Conservation (phyloP, 2,888 invertebrate genomes). For the Agrotis ipsilon region DNA sequence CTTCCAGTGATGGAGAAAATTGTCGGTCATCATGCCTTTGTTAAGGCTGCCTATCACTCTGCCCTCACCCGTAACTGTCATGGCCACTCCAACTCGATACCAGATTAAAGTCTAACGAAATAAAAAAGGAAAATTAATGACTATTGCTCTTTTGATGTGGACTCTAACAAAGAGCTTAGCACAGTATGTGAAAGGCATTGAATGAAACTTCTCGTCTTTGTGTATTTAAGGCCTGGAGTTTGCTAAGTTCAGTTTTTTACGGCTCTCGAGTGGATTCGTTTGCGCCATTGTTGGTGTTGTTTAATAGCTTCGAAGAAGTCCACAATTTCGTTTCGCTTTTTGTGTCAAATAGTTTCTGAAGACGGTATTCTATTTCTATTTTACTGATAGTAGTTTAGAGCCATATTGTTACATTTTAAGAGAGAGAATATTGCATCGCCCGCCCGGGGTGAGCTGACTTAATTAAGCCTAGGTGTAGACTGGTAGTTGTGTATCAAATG, state of each 20-base stretch:
- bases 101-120: constrained; percentile 44
- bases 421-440: constrained; percentile 25
- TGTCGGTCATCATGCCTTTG: constrained; percentile 43
- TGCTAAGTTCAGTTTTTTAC: constrained; percentile 38
- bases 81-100: constrained; percentile 28
- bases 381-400: constrained; percentile 8
- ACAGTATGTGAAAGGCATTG: constrained; percentile 44
- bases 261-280: constrained; percentile 34
- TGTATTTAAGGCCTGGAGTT: constrained; percentile 43
- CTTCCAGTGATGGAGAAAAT: constrained; percentile 37
- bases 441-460: constrained; percentile 24
- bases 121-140: constrained; percentile 54
- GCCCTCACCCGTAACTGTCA: constrained; percentile 27
- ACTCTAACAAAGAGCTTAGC: constrained; percentile 45
- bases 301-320: constrained; percentile 32
- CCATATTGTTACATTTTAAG: constrained; percentile 28
- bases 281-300: constrained; percentile 33
- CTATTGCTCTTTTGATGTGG: constrained; percentile 37
- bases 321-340: constrained; percentile 20
- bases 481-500: constrained; percentile 13
- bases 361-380: constrained; percentile 1
- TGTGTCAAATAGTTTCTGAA: constrained; percentile 14
- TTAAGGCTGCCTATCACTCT: constrained; percentile 29
- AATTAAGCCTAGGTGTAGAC: constrained; percentile 32
- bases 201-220: constrained; percentile 47